phyloP scores from a whole-genome alignment of 1,140 invertebrate species.

The Drosophila prosaltans region DNA sequence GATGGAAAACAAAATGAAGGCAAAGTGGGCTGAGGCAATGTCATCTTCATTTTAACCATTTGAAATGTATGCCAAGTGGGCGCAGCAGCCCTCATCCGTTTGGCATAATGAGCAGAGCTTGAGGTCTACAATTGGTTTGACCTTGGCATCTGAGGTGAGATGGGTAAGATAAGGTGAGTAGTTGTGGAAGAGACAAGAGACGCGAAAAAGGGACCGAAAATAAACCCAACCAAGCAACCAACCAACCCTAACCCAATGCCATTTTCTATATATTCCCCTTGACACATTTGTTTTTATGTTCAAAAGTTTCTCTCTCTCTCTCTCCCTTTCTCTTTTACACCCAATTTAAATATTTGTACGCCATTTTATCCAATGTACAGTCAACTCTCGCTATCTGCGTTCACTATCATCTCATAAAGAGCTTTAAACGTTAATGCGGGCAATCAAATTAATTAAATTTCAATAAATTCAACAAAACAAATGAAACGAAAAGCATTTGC shows the following conservation, averaged over 20 bases:
- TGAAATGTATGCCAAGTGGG: conserved; percentile 75
- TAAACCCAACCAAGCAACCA: not conserved
- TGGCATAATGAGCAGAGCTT: conserved; percentile 73
- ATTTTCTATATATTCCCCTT: not conserved
- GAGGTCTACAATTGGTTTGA: conserved; percentile 64
- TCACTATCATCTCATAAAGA: conserved; percentile 53
- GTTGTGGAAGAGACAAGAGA: not conserved
- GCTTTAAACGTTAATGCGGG: conserved; percentile 60
- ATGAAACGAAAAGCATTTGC: conserved; percentile 47
- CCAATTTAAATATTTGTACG: conserved; percentile 59
- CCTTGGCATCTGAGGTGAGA: conserved; percentile 51
- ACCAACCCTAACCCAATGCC: not conserved
- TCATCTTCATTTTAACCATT: conserved; percentile 32
- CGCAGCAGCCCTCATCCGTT: conserved; percentile 45
- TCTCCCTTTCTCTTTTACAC: too few relatives aligned
- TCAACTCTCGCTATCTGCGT: not conserved
- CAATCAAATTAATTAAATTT: conserved; percentile 82
- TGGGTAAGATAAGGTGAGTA: not conserved
- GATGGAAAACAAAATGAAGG: not conserved
- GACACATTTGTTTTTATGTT: conserved; percentile 59
- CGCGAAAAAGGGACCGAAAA: conserved; percentile 1
- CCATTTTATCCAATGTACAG: conserved; percentile 36
- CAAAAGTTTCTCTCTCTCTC: conserved; percentile 54
- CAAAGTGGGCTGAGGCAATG: conserved; percentile 19
- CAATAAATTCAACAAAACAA: conserved; percentile 71